Evolutionary conservation across 1,140 invertebrate genomes (phyloP).

Genomic region (Drosophila kikkawai): DNA sequence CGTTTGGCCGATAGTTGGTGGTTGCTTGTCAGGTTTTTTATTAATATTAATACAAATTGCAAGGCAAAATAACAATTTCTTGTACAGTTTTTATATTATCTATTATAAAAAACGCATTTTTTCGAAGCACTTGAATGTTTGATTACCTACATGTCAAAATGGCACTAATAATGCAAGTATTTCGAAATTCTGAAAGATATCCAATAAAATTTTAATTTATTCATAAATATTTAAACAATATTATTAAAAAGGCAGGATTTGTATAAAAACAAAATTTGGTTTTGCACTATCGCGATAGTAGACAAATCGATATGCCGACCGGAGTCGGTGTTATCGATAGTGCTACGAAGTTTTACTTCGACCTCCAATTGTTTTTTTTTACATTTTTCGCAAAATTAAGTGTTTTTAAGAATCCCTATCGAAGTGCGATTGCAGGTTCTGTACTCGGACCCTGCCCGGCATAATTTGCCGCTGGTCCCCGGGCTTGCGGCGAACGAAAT

Average conservation of each 20-base stretch:
- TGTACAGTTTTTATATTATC: background rate
- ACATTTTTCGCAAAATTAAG: background rate
- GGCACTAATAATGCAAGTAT: background rate
- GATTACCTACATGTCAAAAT: no score
- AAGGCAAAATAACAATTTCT: background rate
- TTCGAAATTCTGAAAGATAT: background rate
- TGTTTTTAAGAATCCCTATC: background rate
- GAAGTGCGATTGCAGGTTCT: background rate
- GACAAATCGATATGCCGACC: background rate
- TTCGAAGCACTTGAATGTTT: no score
- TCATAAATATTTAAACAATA: no score
- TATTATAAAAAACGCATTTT: background rate
- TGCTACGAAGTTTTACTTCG: background rate
- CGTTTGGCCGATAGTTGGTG: background rate
- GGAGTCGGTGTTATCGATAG: background rate
- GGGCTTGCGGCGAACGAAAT: background rate
- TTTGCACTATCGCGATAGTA: background rate
- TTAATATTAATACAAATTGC: background rate
- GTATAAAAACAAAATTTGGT: background rate
- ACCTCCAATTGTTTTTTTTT: background rate
- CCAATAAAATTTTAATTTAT: background rate
- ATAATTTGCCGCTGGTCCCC: background rate
- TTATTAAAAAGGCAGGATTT: rapidly evolving
- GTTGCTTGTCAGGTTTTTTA: background rate
- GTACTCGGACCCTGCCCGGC: background rate